Conservation (phyloP, 2,797 vertebrate species). For the Tragelaphus oryx region DNA sequence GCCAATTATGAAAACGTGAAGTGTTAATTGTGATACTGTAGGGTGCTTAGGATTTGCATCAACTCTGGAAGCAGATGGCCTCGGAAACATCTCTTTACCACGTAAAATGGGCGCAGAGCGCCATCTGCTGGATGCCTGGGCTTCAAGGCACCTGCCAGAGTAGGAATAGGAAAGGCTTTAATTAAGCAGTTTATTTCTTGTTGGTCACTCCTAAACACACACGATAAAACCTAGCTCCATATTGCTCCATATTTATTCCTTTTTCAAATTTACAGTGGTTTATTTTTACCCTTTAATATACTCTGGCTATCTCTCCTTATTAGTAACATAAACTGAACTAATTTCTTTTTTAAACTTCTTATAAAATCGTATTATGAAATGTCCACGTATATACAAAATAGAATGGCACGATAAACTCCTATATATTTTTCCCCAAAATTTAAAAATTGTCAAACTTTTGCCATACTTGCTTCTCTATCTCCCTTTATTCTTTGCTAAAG, state of each 20-base stretch:
- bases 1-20: not conserved
- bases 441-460: not conserved
- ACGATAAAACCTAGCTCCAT: not conserved
- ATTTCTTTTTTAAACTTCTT: not conserved
- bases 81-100: fast-evolving
- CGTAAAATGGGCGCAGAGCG: not conserved
- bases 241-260: not conserved
- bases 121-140: conserved; percentile 51
- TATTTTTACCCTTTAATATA: not conserved
- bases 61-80: not conserved
- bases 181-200: not conserved
- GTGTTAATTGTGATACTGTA: not conserved
- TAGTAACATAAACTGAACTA: not conserved
- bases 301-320: not conserved
- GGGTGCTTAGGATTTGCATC: not conserved
- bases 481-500: not conserved
- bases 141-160: not conserved
- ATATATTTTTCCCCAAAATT: not conserved
- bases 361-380: not conserved
- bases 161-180: not conserved
- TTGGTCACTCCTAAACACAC: not conserved
- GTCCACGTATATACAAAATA: not conserved
- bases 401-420: not conserved
- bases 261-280: not conserved
- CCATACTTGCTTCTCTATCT: not conserved